Percentiles rank a stretch among this genome's conserved stretches.
phyloP scores from a whole-genome alignment of 1,140 invertebrate species.

The Amphibalanus amphitrite region DNA sequence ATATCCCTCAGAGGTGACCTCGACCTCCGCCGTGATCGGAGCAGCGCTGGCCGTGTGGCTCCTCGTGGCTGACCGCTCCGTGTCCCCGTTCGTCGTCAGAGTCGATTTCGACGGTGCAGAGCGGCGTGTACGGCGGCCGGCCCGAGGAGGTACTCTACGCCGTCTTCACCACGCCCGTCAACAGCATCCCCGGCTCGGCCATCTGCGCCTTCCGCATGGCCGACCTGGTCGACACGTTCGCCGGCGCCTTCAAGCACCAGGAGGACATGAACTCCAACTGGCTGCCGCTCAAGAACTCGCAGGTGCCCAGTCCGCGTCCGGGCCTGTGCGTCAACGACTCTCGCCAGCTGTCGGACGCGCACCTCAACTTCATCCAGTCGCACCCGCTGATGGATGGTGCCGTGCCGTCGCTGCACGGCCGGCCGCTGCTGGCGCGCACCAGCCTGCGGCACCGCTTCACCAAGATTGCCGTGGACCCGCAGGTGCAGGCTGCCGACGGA shows the following conservation, averaged over 20 bases:
- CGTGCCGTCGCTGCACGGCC: slow-evolving; percentile 25
- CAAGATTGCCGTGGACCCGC: slow-evolving; percentile 80
- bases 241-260: slow-evolving; percentile 64
- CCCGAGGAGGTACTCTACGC: slow-evolving; percentile 34
- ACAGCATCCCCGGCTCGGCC: slow-evolving; percentile 79
- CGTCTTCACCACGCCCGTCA: slow-evolving; percentile 46
- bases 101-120: slow-evolving; percentile 52
- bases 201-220: slow-evolving; percentile 85
- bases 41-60: too few relatives aligned
- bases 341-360: slow-evolving; percentile 26
- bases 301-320: slow-evolving; percentile 6
- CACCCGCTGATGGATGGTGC: slow-evolving; percentile 36
- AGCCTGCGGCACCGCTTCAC: slow-evolving; percentile 53
- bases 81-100: slow-evolving; percentile 49
- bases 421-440: slow-evolving; percentile 18
- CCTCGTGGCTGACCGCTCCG: too few relatives aligned
- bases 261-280: slow-evolving; percentile 81
- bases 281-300: slow-evolving; percentile 47
- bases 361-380: slow-evolving; percentile 33
- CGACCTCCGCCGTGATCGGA: too few relatives aligned
- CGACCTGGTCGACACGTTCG: slow-evolving; percentile 73
- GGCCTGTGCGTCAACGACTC: slow-evolving; percentile 29
- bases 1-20: too few relatives aligned
- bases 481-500: slow-evolving; percentile 60
- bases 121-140: slow-evolving; percentile 36